Evolutionary conservation across 2,113 vertebrate genomes (phyloP), one percentile per base, ranked within the genome.

Genomic region (Ciconia stormi): DNA sequence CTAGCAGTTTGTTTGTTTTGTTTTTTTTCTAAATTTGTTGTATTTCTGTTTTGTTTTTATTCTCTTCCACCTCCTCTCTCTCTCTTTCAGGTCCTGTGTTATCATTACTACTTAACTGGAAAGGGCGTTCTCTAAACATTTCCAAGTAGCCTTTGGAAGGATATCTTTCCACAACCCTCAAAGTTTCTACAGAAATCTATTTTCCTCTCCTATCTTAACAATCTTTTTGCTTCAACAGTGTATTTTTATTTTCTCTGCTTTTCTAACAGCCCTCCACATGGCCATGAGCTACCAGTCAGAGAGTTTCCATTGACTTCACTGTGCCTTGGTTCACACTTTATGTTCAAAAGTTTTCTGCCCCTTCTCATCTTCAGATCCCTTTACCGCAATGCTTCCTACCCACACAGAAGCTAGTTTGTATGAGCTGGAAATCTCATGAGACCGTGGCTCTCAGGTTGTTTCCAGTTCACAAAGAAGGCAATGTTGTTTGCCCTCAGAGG

Each of bases 241-340:
- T 2, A 30, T 44, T 46, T 83, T 58, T 71, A 72, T 56, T 82
- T 53, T 47, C 81, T 85, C 11, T 30, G 46, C 47, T 79, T 55
- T 65, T 89, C 55, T 52, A 61, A 26, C 82, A 91, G 59, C 42
- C 49, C 66, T 85, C 52, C 52, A 9, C 72, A 15, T 9, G 73
- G 70, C 70, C 94, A 61, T 2, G 3, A 76, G 61, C 56, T 42
- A 7, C 72, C 59, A 67, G 25, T n/a, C 87, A 63, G 30, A 90
- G 92, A 96, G 65, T 97, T 97, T 97, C 97, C 95, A 94, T 56
- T 62, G 89, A 71, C 81, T 82, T 95, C 72, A 67, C 38, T 2
- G 11, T 19, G 72, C 90, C 84, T 53, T 78, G 78, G 36, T 74
- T 95, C 82, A 71, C 52, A 14, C 67, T 80, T 88, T 3, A 27